Conservation (phyloP, 2,113 vertebrate genomes). For the Neodontobutis hainanensis region DNA sequence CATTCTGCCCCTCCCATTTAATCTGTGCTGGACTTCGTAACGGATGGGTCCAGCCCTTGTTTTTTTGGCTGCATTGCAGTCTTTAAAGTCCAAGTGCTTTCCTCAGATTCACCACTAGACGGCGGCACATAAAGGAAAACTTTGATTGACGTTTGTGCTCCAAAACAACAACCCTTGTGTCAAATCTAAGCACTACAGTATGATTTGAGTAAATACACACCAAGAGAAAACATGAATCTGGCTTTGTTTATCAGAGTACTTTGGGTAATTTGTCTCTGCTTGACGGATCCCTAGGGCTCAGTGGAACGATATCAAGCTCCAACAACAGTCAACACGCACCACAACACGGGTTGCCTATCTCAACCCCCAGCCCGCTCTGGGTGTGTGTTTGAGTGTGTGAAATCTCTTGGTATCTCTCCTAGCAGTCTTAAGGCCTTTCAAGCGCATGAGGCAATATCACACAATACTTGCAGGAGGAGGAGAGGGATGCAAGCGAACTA, state of each 20-base stretch:
- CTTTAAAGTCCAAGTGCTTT: slow-evolving; percentile 4
- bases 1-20: slow-evolving; percentile 21
- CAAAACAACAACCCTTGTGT: slow-evolving; percentile 5
- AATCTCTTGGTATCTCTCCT: slow-evolving; percentile 74
- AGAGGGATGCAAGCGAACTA: slow-evolving; percentile 66
- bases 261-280: slow-evolving; percentile 4
- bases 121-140: slow-evolving; percentile 22
- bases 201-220: not conserved
- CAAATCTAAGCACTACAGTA: not conserved
- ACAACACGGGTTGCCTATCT: slow-evolving; percentile 62
- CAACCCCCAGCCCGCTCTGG: slow-evolving; percentile 46
- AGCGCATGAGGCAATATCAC: slow-evolving; percentile 78
- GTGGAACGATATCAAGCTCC: slow-evolving; percentile 47
- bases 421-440: slow-evolving; percentile 73
- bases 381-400: slow-evolving; percentile 50
- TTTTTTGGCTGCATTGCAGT: slow-evolving; percentile 55
- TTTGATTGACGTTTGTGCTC: slow-evolving; percentile 41
- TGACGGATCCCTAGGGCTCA: slow-evolving; percentile 29
- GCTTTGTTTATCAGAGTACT: not conserved
- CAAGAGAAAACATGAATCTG: slow-evolving; percentile 7
- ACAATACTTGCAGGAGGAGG: slow-evolving; percentile 73
- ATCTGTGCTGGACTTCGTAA: slow-evolving; percentile 14
- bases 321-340: slow-evolving; percentile 54
- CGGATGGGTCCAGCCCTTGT: slow-evolving; percentile 13
- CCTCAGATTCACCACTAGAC: slow-evolving; percentile 31